These are phyloP conservation scores for Colostygia pectinataria DNA, from an alignment of 2,888 invertebrate genomes.

Conservation along the genomic window DNA sequence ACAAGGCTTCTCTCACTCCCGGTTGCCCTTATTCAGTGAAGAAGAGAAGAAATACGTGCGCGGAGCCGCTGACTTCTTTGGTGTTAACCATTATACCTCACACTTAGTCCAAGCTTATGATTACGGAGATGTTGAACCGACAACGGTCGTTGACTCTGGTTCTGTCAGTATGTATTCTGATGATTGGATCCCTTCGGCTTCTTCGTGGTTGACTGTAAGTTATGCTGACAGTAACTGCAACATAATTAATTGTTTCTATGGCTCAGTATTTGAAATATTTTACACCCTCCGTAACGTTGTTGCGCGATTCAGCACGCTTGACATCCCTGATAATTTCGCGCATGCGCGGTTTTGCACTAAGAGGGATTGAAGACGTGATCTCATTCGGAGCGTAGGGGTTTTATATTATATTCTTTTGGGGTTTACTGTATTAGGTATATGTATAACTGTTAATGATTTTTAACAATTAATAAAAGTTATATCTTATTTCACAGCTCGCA, in stretches of 20 bases:
- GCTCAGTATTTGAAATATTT: too few species aligned
- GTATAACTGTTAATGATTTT: not conserved
- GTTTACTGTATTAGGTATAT: too few species aligned
- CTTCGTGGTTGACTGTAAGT: conserved; percentile 57
- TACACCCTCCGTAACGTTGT: too few species aligned
- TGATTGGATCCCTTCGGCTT: conserved; percentile 53
- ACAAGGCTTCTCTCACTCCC: conserved; percentile 66
- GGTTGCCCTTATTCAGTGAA: conserved; percentile 70
- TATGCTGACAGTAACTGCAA: too few species aligned
- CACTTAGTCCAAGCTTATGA: conserved; percentile 42
- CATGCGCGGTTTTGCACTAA: too few species aligned
- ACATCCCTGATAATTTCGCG: too few species aligned
- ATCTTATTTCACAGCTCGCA: conserved; percentile 56
- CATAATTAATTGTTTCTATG: too few species aligned
- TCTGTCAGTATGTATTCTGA: conserved; percentile 36
- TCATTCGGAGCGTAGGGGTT: too few species aligned
- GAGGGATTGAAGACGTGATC: too few species aligned
- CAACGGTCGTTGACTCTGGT: conserved; percentile 47
- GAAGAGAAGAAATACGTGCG: conserved; percentile 57
- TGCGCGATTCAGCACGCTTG: too few species aligned
- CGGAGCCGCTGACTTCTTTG: conserved; percentile 65
- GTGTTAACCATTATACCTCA: conserved; percentile 87
- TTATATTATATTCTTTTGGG: too few species aligned
- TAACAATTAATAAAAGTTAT: not conserved
- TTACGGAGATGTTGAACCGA: conserved; percentile 21